phyloP scores from a whole-genome alignment of 64 coral and sea anemone genomes.

The Dendrophyllia cribrosa region DNA sequence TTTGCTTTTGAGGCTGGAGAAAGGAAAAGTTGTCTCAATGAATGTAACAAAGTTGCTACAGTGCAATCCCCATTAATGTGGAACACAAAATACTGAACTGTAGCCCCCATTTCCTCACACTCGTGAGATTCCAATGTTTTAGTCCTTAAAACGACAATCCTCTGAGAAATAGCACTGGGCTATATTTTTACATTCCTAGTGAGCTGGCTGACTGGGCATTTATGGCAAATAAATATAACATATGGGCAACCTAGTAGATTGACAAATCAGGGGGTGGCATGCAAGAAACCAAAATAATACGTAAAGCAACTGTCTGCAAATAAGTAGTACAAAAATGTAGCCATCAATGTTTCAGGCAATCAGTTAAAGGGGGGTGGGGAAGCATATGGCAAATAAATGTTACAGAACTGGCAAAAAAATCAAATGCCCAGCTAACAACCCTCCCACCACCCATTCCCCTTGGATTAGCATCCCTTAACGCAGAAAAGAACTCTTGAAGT shows the following conservation, averaged over 20 bases:
- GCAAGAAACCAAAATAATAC: constrained; percentile 15
- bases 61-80: neutral
- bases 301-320: neutral
- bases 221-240: neutral
- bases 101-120: neutral
- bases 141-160: constrained; percentile 1
- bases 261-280: neutral
- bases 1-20: constrained; percentile 11
- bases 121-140: neutral
- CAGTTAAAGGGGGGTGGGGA: neutral
- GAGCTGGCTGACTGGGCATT: neutral
- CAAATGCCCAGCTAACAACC: constrained; percentile 4
- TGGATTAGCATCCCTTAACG: neutral
- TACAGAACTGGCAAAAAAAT: too few species aligned
- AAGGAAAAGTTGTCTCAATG: constrained; percentile 6
- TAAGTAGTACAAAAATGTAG: neutral
- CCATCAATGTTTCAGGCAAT: constrained; percentile 12
- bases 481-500: too few species aligned
- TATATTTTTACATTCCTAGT: neutral
- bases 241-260: neutral
- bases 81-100: constrained; percentile 11
- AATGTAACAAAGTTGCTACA: neutral
- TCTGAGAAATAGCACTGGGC: neutral
- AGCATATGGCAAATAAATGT: neutral
- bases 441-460: neutral